Conservation (phyloP, 2,888 invertebrate genomes). For the Troides helena region DNA sequence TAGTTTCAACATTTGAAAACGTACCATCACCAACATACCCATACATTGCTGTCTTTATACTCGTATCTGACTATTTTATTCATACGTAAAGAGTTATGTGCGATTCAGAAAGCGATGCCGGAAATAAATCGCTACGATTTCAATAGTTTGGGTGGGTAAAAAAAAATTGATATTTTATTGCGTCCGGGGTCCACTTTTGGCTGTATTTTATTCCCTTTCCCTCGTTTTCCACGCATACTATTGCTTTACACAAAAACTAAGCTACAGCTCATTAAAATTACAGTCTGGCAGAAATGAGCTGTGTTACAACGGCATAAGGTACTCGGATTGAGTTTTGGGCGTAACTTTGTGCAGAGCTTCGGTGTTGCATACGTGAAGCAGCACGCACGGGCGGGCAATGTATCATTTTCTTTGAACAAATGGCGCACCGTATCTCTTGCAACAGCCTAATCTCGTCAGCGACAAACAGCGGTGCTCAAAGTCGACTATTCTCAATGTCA, state of each 20-base stretch:
- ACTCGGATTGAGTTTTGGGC: conserved; percentile 33
- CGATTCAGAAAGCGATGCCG: background rate
- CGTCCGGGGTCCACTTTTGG: conserved; percentile 67
- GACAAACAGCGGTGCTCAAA: conserved; percentile 60
- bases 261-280: conserved; percentile 32
- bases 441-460: conserved; percentile 70
- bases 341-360: conserved; percentile 30
- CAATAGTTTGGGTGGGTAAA: conserved; percentile 39
- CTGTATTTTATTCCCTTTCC: conserved; percentile 72
- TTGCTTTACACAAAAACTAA: conserved; percentile 38
- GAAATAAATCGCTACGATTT: background rate
- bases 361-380: conserved; percentile 52
- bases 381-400: conserved; percentile 72
- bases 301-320: background rate
- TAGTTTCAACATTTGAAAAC: conserved; percentile 5
- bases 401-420: conserved; percentile 76
- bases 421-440: conserved; percentile 62
- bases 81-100: conserved; percentile 13
- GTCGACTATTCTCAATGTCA: conserved; percentile 44
- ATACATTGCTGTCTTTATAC: conserved; percentile 8
- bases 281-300: conserved; percentile 4
- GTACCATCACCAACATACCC: background rate
- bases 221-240: conserved; percentile 52
- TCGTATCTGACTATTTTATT: background rate
- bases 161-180: conserved; percentile 79